Evolutionary conservation across 2,797 vertebrate species (phyloP).

Genomic region (Austrolebias charrua): DNA sequence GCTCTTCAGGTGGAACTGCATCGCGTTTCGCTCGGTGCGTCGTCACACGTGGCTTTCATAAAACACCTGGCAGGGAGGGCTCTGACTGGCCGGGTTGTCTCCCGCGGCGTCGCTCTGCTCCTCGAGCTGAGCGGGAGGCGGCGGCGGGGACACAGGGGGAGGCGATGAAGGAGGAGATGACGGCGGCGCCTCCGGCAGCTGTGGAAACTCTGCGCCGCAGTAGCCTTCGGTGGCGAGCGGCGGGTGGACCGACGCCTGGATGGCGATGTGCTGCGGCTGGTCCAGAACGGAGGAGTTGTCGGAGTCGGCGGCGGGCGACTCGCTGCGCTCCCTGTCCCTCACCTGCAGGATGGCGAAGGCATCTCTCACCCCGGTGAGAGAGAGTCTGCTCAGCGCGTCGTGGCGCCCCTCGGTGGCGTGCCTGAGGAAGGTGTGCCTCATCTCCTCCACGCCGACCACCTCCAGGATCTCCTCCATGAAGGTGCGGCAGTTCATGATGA

Average conservation of each 20-base stretch:
- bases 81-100: neutral
- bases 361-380: conserved; percentile 71
- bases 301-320: conserved; percentile 88
- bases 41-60: conserved; percentile 97
- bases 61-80: conserved; percentile 78
- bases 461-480: conserved; percentile 99
- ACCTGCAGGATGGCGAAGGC: conserved; percentile 88
- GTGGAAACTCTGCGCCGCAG: conserved; percentile 72
- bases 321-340: conserved; percentile 83
- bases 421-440: conserved; percentile 91
- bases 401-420: conserved; percentile 85
- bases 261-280: conserved; percentile 93
- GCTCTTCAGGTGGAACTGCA: conserved; percentile 79
- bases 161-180: conserved; percentile 60
- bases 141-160: conserved; percentile 23
- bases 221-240: conserved; percentile 73
- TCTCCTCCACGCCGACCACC: conserved; percentile 95
- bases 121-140: conserved; percentile 22
- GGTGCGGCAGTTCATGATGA: conserved; percentile 98
- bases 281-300: conserved; percentile 92
- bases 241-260: conserved; percentile 94
- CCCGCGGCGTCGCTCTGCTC: conserved; percentile 19
- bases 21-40: conserved; percentile 67
- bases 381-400: conserved; percentile 47
- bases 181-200: conserved; percentile 53